A percentile compares a stretch with the other conserved stretches of the same genome.
Conservation (phyloP, 2,888 invertebrate species). For the Xylocampa areola region DNA sequence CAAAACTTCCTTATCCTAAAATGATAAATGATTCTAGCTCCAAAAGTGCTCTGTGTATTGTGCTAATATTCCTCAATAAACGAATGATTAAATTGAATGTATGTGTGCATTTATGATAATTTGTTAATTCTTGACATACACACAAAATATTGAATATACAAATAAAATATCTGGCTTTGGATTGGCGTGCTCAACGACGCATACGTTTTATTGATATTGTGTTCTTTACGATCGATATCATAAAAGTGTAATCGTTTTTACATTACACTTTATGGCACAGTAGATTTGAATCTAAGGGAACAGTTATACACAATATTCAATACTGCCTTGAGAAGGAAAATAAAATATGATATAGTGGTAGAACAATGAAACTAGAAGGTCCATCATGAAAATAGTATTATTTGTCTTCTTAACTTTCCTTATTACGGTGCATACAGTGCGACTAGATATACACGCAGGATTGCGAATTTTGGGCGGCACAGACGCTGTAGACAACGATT, state of each 20-base stretch:
- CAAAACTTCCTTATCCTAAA: no score
- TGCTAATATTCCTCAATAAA: no score
- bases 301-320: neutral
- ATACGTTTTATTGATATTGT: slow-evolving; percentile 3
- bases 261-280: neutral
- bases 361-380: neutral
- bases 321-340: neutral
- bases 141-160: no score
- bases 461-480: slow-evolving; percentile 1
- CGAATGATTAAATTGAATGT: no score
- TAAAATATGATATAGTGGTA: neutral
- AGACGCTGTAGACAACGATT: neutral
- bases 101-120: no score
- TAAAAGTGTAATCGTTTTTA: neutral
- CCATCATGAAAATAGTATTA: slow-evolving; percentile 9
- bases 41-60: no score
- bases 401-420: neutral
- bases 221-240: neutral
- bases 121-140: no score
- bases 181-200: neutral
- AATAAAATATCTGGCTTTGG: neutral
- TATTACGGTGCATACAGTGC: neutral
- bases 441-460: no score
- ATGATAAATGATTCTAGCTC: no score
- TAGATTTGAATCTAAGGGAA: neutral